Conservation (phyloP, 2,888 invertebrate species). For the Hemistola chrysoprasaria region DNA sequence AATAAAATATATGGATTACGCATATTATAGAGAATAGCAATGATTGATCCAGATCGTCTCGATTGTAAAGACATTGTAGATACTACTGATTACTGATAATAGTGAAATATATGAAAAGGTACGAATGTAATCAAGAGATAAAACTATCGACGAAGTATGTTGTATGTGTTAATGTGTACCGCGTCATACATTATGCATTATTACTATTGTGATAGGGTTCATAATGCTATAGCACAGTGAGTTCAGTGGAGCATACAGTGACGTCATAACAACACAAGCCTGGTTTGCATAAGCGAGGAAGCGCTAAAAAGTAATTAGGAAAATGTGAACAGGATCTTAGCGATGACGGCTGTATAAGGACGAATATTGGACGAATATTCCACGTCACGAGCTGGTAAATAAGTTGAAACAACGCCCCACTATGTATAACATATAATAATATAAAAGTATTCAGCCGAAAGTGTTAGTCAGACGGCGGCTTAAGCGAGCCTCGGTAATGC, state of each 20-base stretch:
- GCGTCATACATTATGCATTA: slow-evolving; percentile 5
- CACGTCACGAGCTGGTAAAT: too few species aligned
- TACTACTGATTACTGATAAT: neutral
- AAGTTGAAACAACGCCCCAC: too few species aligned
- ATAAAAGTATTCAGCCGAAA: too few species aligned
- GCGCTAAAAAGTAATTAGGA: slow-evolving; percentile 19
- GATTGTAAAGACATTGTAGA: too few species aligned
- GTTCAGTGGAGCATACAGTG: slow-evolving; percentile 4
- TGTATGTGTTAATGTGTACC: slow-evolving; percentile 7
- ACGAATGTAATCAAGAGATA: slow-evolving; percentile 14
- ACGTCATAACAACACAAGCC: slow-evolving; percentile 15
- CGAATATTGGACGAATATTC: too few species aligned
- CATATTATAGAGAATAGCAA: too few species aligned
- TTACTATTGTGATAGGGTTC: slow-evolving; percentile 7
- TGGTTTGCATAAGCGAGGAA: slow-evolving; percentile 13
- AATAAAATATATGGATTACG: too few species aligned
- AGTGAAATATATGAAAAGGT: too few species aligned
- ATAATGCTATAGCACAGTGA: slow-evolving; percentile 2
- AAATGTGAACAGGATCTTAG: slow-evolving; percentile 12
- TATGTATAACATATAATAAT: too few species aligned
- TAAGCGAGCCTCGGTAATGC: too few species aligned
- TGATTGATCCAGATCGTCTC: too few species aligned
- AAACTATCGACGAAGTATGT: slow-evolving; percentile 2
- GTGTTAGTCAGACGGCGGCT: too few species aligned
- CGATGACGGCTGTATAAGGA: slow-evolving; percentile 7